Percentiles rank a stretch among this genome's conserved stretches.
Conservation (phyloP, 2,797 vertebrate genomes). For the Glossophaga mutica region DNA sequence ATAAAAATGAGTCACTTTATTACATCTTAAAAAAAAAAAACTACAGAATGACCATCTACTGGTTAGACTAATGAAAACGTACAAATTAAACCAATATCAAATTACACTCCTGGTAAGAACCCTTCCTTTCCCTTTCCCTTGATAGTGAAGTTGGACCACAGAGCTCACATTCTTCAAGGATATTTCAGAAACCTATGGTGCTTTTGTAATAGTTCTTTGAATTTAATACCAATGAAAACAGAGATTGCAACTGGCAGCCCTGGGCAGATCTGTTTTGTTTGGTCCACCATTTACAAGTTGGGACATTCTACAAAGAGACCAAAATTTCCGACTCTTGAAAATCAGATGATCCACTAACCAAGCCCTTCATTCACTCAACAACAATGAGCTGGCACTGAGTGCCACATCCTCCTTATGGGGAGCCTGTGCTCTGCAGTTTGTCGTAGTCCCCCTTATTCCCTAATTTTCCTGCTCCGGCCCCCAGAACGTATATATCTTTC, state of each 20-base stretch:
- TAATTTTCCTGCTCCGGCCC: neutral
- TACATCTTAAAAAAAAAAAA: neutral
- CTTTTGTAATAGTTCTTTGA: conserved; percentile 6
- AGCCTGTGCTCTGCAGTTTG: neutral
- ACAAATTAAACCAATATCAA: neutral
- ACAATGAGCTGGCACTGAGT: neutral
- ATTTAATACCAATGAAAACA: neutral
- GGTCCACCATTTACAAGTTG: neutral
- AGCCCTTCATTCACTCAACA: neutral
- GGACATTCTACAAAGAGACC: conserved; percentile 16
- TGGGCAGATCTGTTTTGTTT: neutral
- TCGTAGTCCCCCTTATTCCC: neutral
- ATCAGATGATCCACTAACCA: neutral
- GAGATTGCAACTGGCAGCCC: neutral
- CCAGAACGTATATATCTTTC: neutral
- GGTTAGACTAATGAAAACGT: conserved; percentile 23
- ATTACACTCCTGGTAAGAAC: neutral
- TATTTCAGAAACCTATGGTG: neutral
- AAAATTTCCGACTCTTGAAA: conserved; percentile 19
- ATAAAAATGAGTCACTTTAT: neutral
- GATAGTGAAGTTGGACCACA: neutral
- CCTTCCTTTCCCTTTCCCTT: neutral
- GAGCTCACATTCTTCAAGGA: conserved; percentile 2
- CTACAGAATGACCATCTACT: neutral
- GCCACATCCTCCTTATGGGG: neutral